Evolutionary conservation across 2,797 vertebrate genomes (phyloP).

Genomic region (Helarctos malayanus): DNA sequence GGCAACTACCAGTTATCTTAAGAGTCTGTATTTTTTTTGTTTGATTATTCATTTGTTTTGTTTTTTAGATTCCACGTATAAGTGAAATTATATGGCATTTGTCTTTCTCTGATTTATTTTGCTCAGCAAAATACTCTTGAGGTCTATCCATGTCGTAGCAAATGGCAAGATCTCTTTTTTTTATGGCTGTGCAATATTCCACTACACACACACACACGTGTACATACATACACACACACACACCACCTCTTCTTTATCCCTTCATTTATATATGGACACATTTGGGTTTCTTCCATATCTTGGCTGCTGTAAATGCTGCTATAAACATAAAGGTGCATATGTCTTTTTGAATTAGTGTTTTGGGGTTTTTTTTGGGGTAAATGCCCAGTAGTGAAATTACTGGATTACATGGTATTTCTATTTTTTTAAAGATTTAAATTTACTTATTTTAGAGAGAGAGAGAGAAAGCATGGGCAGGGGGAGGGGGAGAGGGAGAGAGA

Average conservation of each 20-base stretch:
- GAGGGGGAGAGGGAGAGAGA: no score
- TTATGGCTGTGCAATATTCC: neutral
- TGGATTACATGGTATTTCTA: neutral
- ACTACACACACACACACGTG: no score
- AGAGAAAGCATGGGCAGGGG: no score
- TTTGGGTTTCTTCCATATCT: neutral
- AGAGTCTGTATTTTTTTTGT: neutral
- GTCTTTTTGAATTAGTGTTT: neutral
- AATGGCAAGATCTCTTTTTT: neutral
- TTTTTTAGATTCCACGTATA: neutral
- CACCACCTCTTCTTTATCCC: neutral
- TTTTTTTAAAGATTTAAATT: neutral
- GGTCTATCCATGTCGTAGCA: neutral
- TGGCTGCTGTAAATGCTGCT: neutral
- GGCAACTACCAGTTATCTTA: neutral
- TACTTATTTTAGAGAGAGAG: no score
- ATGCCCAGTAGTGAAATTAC: neutral
- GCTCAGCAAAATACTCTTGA: neutral
- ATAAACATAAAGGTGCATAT: neutral
- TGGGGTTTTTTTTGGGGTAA: neutral
- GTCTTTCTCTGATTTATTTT: neutral
- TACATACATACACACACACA: no score
- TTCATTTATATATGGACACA: neutral
- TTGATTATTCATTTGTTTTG: neutral
- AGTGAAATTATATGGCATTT: neutral